Base-by-base conservation (phyloP, 2,113 vertebrate genomes). In the Neoarius graeffei region DNA sequence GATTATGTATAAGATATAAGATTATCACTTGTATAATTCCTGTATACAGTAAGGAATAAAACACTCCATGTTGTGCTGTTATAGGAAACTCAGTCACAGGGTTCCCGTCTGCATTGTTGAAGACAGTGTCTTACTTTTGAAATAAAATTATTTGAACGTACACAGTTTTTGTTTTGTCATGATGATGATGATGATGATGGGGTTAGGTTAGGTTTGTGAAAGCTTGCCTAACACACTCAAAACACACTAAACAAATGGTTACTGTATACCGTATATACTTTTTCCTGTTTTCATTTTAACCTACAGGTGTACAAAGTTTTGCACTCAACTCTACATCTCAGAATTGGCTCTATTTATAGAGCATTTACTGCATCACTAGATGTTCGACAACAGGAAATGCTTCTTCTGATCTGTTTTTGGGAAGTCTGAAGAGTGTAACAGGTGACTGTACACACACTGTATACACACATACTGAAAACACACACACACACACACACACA, bases 311-410 rank as follows among this genome's bases (percentile, higher is more conserved):
- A 11, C 79, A 30, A 80, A 80, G 52, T 30, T 80, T 57, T 59
- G 79, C 27, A 81, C 57, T 23, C 3, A 30, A 82, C 57, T 13
- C 1, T 10, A 42, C 80, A 60, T 62, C 9, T 25, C 57, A 60
- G 27, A 9, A 81, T 19, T 54, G 0, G 7, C 42, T 23, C 92
- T 95, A 95, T 93, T 94, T 90, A 93, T 93, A 94, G 93, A 90
- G 88, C 84, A 56, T 94, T 92, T 57, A 74, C 57, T 52, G 20
- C 23, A 13, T 59, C 67, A 62, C 60, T 56, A 27, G 57, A 74
- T 6, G n/a, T 5, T 57, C 62, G 90, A 95, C 93, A 96, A 95
- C 95, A 95, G 95, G 95, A 96, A 94, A 89, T 88, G 92, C 93
- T 94, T 95, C 94, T 93, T 95, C 93, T 91, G 67, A 88, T 67